Evolutionary conservation across 2,888 invertebrate species (phyloP), one percentile per base, ranked within the genome.

Genomic region (Leptinotarsa haldemani): DNA sequence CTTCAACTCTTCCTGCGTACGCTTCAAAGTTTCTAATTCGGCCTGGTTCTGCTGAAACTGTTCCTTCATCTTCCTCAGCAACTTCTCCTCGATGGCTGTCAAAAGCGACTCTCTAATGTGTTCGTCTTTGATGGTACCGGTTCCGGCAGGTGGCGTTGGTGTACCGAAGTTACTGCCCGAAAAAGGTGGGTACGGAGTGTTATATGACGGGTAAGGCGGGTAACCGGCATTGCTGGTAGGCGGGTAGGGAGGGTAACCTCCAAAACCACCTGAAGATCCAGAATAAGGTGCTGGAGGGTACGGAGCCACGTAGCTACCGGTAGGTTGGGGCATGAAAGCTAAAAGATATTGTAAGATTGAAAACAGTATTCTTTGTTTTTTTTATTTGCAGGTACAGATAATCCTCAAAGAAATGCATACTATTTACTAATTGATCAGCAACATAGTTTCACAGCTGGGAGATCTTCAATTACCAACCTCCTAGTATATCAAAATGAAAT

Each of bases 21-120:
- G 91, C 78, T 94, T 91, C 74, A 98, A 88, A 3, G 97, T 97
- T 83, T 97, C 95, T 79, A 97, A 89, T 87, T 98, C 97, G 7
- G 97, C 97, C 88, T 96, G 95, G 77, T 94, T 93, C 85, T 97
- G 97, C 82, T 95, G 95, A 77, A 95, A 94, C 83, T 95, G 94
- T 84, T 99, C 98, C 82, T 94, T 93, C 80, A 99, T 91, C 78
- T 95, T 91, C 76, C 97, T 89, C 81, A 94, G 91, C 79, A 99
- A 88, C 88, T 97, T 98, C 86, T 99, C 98, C 87, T 98, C 97
- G 1, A 99, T 95, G 30, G 98, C 99, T 72, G 97, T 97, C 20
- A 98, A 88, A 25, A 99, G 89, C 1, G 98, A 99, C 40, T 95
- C 96, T 84, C 95, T 93, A 77, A 99, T 96, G 85, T 98, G 97